Percentiles rank a stretch among this genome's conserved stretches.
phyloP scores from a whole-genome alignment of 2,797 vertebrate species.

The Limnodromus scolopaceus region DNA sequence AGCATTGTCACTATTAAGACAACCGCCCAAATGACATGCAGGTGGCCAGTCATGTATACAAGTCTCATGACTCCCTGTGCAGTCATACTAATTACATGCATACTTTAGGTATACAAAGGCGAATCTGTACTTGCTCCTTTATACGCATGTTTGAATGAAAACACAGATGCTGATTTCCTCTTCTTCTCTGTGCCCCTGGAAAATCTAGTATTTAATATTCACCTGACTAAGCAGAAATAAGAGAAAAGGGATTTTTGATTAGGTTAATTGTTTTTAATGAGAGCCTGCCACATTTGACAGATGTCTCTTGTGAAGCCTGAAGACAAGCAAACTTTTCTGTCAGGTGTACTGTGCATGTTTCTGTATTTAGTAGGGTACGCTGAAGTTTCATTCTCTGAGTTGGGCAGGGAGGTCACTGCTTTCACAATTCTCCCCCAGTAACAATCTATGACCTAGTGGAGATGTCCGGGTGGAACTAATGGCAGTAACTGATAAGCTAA shows the following conservation, averaged over 20 bases:
- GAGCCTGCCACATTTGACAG: constrained; percentile 48
- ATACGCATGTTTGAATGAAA: neutral
- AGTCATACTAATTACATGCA: constrained; percentile 13
- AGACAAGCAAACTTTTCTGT: neutral
- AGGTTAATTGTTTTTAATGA: constrained; percentile 54
- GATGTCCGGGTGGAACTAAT: neutral
- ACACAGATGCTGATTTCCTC: constrained; percentile 38
- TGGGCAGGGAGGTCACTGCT: neutral
- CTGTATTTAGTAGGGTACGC: neutral
- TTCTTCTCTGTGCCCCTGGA: neutral
- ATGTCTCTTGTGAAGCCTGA: neutral
- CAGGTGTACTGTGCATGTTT: neutral
- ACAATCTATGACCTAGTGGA: neutral
- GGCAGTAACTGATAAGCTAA: neutral
- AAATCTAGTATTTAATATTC: constrained; percentile 37
- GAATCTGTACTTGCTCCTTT: constrained; percentile 34
- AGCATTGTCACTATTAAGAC: neutral
- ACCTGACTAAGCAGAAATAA: constrained; percentile 57
- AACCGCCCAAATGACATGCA: neutral
- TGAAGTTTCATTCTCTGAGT: neutral
- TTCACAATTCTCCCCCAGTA: neutral
- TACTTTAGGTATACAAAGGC: neutral
- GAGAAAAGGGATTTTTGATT: constrained; percentile 38
- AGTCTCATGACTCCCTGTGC: neutral
- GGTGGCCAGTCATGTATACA: neutral